Evolutionary conservation across 2,113 vertebrate species (phyloP).

Genomic region (Hyperopisus bebe): DNA sequence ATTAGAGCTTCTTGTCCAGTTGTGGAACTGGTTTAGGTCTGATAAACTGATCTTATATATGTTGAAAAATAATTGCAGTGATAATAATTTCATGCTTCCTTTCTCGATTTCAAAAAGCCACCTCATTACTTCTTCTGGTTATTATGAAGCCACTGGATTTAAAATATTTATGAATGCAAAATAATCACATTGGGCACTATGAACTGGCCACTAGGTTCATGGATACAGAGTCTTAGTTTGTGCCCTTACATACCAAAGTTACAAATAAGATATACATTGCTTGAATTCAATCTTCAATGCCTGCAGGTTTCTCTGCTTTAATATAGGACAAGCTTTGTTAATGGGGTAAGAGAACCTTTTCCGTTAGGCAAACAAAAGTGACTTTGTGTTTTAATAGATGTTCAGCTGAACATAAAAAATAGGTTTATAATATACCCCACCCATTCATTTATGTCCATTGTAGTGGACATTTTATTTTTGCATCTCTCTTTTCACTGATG

Average conservation of each 20-base stretch:
- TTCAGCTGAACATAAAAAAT: background rate
- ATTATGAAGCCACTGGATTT: background rate
- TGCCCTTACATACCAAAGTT: background rate
- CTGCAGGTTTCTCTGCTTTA: background rate
- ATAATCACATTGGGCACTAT: background rate
- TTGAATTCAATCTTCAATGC: background rate
- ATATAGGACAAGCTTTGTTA: background rate
- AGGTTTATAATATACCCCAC: background rate
- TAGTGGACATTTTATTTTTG: too few relatives aligned
- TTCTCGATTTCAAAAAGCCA: background rate
- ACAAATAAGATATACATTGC: background rate
- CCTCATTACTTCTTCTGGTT: background rate
- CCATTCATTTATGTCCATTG: too few relatives aligned
- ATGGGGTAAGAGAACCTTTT: background rate
- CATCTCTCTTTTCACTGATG: too few relatives aligned
- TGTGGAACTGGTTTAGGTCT: background rate
- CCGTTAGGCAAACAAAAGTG: background rate
- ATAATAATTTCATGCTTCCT: background rate
- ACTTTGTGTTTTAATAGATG: background rate
- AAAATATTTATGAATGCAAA: background rate
- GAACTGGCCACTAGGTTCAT: background rate
- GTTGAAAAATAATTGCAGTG: background rate
- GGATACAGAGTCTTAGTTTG: background rate
- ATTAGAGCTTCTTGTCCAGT: background rate
- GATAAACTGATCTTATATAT: background rate